Percentiles rank a stretch among this genome's conserved stretches.
Evolutionary conservation across 1,140 invertebrate species (phyloP).

Genomic region (Rhagoletis zephyria): DNA sequence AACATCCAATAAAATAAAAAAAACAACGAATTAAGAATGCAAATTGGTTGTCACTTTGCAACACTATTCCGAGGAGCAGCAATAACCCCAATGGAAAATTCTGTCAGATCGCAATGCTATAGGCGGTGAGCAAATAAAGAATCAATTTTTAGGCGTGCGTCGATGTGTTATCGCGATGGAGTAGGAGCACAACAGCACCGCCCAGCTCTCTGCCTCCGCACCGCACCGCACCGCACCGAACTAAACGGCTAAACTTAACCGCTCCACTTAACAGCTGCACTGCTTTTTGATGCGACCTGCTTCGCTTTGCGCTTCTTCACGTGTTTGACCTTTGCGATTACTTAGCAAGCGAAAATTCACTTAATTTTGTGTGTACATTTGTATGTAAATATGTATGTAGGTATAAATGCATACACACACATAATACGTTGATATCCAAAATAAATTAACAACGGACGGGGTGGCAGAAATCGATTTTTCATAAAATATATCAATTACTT

Average conservation of each 20-base stretch:
- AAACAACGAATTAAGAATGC: background rate
- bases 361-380: background rate
- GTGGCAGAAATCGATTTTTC: constrained; percentile 23
- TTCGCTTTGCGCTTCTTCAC: background rate
- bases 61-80: background rate
- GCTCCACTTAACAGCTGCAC: too few relatives aligned
- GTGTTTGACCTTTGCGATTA: constrained; percentile 46
- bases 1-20: background rate
- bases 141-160: constrained; percentile 11
- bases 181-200: background rate
- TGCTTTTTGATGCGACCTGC: background rate
- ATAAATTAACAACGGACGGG: background rate
- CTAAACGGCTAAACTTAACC: background rate
- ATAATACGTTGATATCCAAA: too few relatives aligned
- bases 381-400: too few relatives aligned
- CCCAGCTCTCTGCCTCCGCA: background rate
- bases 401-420: too few relatives aligned
- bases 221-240: background rate
- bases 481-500: constrained; percentile 1
- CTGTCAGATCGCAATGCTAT: background rate
- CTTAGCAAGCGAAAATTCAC: background rate
- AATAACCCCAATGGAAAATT: background rate
- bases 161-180: background rate
- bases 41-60: background rate
- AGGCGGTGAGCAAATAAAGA: background rate